phyloP scores from a whole-genome alignment of 2,113 vertebrate genomes.

The Podocnemis expansa region DNA sequence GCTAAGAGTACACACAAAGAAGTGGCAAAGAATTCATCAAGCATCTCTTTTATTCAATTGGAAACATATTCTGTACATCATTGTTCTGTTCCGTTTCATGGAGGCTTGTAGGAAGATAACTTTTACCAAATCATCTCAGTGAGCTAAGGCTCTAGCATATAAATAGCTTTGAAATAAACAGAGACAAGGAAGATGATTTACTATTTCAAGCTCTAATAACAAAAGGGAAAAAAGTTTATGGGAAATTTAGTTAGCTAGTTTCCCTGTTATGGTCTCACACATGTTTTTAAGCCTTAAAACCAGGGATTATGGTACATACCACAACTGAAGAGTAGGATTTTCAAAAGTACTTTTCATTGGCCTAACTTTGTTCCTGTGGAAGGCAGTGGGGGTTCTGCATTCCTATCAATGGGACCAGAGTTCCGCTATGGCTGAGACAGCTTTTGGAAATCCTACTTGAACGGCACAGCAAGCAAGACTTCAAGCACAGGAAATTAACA shows the following conservation, averaged over 20 bases:
- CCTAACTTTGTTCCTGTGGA: background rate
- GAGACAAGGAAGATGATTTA: background rate
- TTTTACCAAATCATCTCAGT: background rate
- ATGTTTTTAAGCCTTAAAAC: slow-evolving; percentile 1
- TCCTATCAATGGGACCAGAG: background rate
- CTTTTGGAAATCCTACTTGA: background rate
- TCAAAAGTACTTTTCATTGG: background rate
- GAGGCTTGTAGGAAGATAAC: background rate
- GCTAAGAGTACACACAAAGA: background rate
- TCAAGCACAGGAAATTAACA: background rate
- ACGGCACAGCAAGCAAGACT: background rate
- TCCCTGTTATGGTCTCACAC: background rate
- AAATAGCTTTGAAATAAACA: background rate
- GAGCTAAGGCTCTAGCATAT: background rate
- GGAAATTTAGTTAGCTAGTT: background rate
- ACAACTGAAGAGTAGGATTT: background rate
- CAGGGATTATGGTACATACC: background rate
- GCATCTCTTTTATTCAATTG: background rate
- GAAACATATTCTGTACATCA: background rate
- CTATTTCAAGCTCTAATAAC: background rate
- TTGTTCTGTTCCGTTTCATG: background rate
- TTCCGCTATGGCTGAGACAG: background rate
- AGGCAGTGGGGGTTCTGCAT: background rate
- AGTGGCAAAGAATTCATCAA: background rate
- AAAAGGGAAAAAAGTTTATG: background rate